Conservation (phyloP, 2,797 vertebrate genomes). For the Pampus argenteus region DNA sequence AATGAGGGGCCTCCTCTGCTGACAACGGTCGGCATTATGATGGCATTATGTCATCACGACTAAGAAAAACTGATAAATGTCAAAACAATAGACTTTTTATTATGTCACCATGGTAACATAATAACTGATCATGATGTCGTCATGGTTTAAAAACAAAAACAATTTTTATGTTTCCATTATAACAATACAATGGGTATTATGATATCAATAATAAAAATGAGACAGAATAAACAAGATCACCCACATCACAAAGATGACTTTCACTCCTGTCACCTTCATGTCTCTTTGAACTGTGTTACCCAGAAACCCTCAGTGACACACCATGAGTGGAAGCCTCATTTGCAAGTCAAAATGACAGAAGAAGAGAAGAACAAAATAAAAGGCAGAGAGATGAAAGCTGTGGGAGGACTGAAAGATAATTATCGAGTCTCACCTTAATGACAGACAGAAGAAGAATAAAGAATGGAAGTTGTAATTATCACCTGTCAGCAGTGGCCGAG, state of each 20-base stretch:
- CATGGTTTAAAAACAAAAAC: no score
- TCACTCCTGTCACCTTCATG: background rate
- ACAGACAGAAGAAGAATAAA: conserved; percentile 11
- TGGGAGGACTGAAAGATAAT: conserved; percentile 38
- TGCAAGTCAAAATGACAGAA: conserved; percentile 16
- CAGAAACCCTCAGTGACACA: conserved; percentile 19
- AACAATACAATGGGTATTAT: no score
- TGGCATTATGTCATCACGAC: no score
- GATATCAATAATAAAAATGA: no score
- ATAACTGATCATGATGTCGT: no score
- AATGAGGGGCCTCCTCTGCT: background rate
- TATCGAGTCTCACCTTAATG: conserved; percentile 16
- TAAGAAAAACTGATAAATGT: no score
- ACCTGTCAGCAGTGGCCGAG: conserved; percentile 12
- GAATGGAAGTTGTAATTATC: conserved; percentile 42
- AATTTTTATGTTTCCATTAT: no score
- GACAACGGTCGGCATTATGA: no score
- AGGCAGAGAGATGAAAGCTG: conserved; percentile 4
- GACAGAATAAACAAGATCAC: no score
- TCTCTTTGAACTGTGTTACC: conserved; percentile 31
- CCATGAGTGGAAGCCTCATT: conserved; percentile 25
- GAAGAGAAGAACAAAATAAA: background rate
- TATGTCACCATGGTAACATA: no score
- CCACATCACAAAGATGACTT: background rate
- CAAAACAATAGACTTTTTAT: no score